Evolutionary conservation across 1,140 invertebrate species (phyloP), one percentile per base, ranked within the genome.

Genomic region (Nixonia krombeini): DNA sequence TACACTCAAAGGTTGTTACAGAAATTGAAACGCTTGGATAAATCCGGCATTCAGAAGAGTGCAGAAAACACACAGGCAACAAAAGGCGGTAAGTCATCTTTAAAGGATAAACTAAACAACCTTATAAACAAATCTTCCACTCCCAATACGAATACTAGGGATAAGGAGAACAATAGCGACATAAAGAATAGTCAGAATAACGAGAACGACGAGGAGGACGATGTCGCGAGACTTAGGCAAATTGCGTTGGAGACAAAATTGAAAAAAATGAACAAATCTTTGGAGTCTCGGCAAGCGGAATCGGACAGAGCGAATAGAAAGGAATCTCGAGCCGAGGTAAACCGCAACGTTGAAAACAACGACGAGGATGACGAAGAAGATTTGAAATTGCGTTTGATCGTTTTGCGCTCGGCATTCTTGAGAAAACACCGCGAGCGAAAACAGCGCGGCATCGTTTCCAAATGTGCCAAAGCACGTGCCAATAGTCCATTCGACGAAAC

Each of bases 41-140:
- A 76, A 2, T 69, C 76, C 6, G 75, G 73, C 15, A 15, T 57
- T 0, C 29, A 64, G n/a, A 17, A 35, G 4, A 28, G 49, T 8
- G 16, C 61, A 33, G 12, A 44, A 53, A 61, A 28, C 18, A 23
- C 64, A 4, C 52, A 33, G 10, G 69, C 70, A 29, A 51, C 12
- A 1, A 76, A 76, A 12, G 72, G 77, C 4, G 74, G 66, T 31
- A 42, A 66, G 1, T 76, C 78, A 0, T 83, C 84, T 3, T 57
- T 85, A 16, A 84, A 81, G 31, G 78, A 84, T 0, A 85, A 85
- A 17, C 38, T 85, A 16, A 68, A 64, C 13, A 81, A 80, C 12
- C 82, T 84, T 23, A 46, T 82, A 4, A 83, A 81, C 15, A 62
- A 53, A 52, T 52, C 55, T 9, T 1, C 10, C 2, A 17, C 28